Evolutionary conservation across 2,113 vertebrate species (phyloP), one percentile per base, ranked within the genome.

Genomic region (Cryptotis parvus): DNA sequence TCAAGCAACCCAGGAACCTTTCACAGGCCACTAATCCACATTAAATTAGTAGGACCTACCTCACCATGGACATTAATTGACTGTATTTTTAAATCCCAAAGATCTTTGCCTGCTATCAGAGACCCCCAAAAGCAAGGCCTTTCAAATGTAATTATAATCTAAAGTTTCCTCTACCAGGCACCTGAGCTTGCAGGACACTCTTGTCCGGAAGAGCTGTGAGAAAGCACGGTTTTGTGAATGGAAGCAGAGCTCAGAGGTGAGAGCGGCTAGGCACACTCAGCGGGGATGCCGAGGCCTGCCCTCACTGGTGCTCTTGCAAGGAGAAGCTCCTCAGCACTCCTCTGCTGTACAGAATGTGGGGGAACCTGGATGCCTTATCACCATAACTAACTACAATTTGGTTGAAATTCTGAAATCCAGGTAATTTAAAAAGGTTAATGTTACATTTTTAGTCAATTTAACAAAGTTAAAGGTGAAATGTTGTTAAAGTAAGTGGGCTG

Each of bases 131-230:
- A 66, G 39, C 15, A 31, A 26, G 8, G 35, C 85, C 22, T 87
- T 69, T 80, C 27, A 90, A 65, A 88, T 3, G 35, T 26, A 49
- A 29, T 68, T 27, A 31, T 12, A 69, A 58, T 45, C n/a, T 1
- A 43, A 68, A 55, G 65, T 16, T 37, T 76, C 76, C 43, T 37
- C 4, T 63, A 65, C 52, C 24, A 37, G 33, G 37, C n/a, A n/a
- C n/a, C n/a, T n/a, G n/a, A 26, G 55, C 22, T 84, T 74, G 16
- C 65, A n/a, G 24, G 31, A n/a, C 9, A 83, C 10, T 35, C n/a
- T 76, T 61, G 86, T 78, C 74, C 55, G 76, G 77, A 91, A 92
- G 87, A 89, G 35, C 58, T 35, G 58, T 11, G 16, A 85, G 79
- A 81, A 73, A 75, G 41, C 80, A 79, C 31, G 65, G 73, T 84